phyloP scores from a whole-genome alignment of 1,140 invertebrate species.

The Heliconius himera region DNA sequence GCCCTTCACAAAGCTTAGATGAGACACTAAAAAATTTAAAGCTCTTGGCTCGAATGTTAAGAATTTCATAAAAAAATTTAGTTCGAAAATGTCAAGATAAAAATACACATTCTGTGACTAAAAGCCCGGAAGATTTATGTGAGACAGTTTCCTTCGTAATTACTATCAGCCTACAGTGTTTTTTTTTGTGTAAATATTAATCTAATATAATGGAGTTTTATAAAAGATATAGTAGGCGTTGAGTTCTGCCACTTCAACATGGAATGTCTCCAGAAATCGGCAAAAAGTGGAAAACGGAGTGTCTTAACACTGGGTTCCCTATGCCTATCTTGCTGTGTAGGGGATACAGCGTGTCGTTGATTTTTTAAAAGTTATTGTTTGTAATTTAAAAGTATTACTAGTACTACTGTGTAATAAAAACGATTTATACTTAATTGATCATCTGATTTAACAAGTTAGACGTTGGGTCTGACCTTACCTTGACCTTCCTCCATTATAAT shows the following conservation, averaged over 20 bases:
- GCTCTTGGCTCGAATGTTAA: neutral
- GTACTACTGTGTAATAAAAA: no score
- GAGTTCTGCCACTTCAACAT: no score
- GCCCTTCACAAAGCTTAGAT: conserved; percentile 12
- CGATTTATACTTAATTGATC: no score
- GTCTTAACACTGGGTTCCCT: no score
- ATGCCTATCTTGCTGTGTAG: no score
- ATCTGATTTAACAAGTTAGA: no score
- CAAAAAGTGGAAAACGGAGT: no score
- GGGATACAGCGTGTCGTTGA: no score
- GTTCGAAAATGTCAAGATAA: conserved; percentile 1
- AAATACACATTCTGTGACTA: neutral
- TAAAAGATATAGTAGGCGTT: neutral
- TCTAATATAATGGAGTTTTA: neutral
- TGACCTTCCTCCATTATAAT: no score
- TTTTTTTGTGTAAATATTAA: neutral
- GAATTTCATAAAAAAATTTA: neutral
- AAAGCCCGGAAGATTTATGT: conserved; percentile 7
- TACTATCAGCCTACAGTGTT: neutral
- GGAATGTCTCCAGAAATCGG: no score
- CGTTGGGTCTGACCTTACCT: no score
- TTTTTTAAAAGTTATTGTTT: no score
- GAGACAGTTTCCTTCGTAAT: conserved; percentile 12
- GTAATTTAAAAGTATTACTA: neutral
- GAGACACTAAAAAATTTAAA: conserved; percentile 10